These are phyloP conservation scores for Pithys albifrons DNA, from an alignment of 2,113 vertebrate genomes.

Conservation along the genomic window DNA sequence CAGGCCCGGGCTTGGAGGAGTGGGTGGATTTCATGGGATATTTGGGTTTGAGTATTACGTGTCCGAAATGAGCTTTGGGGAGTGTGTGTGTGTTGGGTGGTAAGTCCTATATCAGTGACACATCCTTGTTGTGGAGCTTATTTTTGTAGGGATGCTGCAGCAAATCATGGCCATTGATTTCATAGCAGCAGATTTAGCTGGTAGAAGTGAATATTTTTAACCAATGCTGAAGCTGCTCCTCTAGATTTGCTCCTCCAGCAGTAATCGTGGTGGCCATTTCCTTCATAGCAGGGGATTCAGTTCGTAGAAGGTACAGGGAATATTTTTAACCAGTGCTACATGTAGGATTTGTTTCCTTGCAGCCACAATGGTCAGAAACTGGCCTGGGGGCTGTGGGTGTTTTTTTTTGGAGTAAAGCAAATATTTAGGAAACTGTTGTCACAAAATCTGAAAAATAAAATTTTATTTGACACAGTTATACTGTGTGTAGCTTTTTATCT, in stretches of 20 bases:
- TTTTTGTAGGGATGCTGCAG: neutral
- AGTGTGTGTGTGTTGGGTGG: fast-evolving
- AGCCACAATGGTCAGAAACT: neutral
- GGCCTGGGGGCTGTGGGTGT: neutral
- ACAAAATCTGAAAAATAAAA: neutral
- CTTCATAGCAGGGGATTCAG: neutral
- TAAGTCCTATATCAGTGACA: neutral
- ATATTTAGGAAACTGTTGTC: neutral
- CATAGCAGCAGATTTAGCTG: neutral
- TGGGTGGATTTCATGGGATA: neutral
- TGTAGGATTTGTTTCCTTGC: neutral
- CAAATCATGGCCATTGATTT: neutral
- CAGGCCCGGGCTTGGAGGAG: neutral
- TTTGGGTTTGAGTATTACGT: neutral
- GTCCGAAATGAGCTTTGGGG: neutral
- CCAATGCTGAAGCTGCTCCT: neutral
- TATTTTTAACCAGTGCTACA: neutral
- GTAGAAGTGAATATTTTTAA: neutral
- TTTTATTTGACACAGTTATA: neutral
- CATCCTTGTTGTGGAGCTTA: fast-evolving
- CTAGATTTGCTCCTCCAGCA: neutral
- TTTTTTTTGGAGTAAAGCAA: neutral
- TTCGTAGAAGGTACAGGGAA: neutral
- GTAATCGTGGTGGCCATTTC: neutral
- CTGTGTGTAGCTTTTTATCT: neutral